phyloP scores from a whole-genome alignment of 2,113 vertebrate genomes.

The Nesospiza acunhae region DNA sequence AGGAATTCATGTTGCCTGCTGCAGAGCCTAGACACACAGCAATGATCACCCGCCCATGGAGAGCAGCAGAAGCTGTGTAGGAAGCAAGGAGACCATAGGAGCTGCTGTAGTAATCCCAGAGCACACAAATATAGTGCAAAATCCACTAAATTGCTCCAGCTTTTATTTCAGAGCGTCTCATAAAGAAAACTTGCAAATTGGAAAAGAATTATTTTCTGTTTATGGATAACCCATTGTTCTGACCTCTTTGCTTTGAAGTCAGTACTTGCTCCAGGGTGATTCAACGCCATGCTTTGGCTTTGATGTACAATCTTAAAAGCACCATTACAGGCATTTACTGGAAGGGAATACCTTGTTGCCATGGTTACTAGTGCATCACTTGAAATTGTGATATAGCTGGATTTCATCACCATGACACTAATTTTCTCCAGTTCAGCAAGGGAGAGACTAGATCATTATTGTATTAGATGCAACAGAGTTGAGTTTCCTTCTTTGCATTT shows the following conservation, averaged over 20 bases:
- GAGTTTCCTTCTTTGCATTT: not conserved
- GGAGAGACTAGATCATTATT: not conserved
- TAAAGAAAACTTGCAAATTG: not conserved
- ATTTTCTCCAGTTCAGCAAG: constrained; percentile 15
- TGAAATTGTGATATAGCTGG: constrained; percentile 17
- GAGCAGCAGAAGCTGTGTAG: not conserved
- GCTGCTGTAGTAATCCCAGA: not conserved
- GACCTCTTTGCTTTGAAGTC: constrained; percentile 47
- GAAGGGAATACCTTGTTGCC: constrained; percentile 48
- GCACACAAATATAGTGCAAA: not conserved
- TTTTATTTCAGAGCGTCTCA: not conserved
- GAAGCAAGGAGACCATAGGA: not conserved
- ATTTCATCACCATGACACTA: constrained; percentile 52
- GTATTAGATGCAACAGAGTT: not conserved
- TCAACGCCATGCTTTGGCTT: constrained; percentile 20
- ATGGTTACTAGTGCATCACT: constrained; percentile 29
- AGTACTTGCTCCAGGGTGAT: constrained; percentile 47
- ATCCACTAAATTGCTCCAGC: not conserved
- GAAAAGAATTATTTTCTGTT: constrained; percentile 14
- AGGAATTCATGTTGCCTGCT: not conserved
- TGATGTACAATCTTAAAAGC: constrained; percentile 57
- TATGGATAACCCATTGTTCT: constrained; percentile 47
- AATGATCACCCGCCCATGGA: not conserved
- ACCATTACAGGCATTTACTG: constrained; percentile 34
- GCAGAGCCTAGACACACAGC: not conserved